Percentiles rank a stretch among this genome's conserved stretches.
These are phyloP conservation scores for Ptilonorhynchus violaceus DNA, from an alignment of 2,113 vertebrate genomes.

Conservation along the genomic window DNA sequence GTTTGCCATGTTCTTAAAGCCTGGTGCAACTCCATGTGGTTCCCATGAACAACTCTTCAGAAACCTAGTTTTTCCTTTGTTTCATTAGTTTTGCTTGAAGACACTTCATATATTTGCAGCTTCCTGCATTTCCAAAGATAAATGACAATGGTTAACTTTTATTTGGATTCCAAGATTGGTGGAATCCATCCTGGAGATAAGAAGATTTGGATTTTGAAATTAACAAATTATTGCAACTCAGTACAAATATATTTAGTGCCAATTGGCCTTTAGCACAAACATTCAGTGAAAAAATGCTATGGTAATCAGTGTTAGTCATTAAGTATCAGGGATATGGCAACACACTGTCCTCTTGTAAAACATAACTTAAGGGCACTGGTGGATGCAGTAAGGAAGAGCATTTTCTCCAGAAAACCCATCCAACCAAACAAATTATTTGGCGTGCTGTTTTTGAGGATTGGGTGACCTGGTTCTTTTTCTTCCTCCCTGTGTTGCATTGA, in stretches of 20 bases:
- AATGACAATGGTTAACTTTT: background rate
- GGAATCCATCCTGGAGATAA: background rate
- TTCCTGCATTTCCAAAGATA: background rate
- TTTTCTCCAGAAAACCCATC: background rate
- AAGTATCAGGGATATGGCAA: background rate
- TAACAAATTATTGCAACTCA: conserved; percentile 1
- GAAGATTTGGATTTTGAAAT: conserved; percentile 8
- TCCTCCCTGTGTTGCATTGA: background rate
- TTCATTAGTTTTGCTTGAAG: conserved; percentile 1
- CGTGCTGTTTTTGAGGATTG: background rate
- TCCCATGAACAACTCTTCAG: background rate
- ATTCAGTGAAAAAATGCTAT: conserved; percentile 21
- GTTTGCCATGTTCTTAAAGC: background rate
- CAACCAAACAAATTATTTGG: background rate
- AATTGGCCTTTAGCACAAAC: conserved; percentile 8
- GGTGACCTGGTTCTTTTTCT: rapidly evolving
- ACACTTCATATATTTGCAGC: background rate
- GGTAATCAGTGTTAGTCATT: background rate
- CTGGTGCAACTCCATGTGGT: background rate
- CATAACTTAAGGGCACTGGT: background rate
- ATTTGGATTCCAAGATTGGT: background rate
- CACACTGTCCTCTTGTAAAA: background rate
- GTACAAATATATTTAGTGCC: background rate
- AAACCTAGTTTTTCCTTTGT: background rate
- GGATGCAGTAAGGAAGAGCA: background rate